Conservation (phyloP, 53 echinoderm and acorn worm species). For the Antedon mediterranea region DNA sequence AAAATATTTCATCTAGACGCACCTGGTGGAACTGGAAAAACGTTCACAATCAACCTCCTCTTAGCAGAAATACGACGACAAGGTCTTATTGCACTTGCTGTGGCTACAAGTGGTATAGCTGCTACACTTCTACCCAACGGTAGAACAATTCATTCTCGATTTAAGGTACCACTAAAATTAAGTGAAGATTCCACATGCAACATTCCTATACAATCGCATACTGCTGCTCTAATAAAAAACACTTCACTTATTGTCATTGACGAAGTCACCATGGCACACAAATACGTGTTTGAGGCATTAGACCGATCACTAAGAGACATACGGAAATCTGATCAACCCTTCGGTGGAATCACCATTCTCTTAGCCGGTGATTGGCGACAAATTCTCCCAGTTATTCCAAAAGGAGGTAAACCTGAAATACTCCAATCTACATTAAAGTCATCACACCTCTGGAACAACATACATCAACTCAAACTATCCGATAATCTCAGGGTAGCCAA, state of each 20-base stretch:
- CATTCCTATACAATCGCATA: background rate
- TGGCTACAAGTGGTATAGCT: conserved; percentile 19
- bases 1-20: conserved; percentile 17
- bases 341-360: conserved; percentile 9
- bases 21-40: conserved; percentile 26
- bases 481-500: background rate
- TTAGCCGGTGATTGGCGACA: conserved; percentile 18
- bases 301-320: conserved; percentile 10
- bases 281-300: conserved; percentile 1
- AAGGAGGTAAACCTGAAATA: background rate
- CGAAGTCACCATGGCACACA: conserved; percentile 19
- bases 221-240: background rate
- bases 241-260: conserved; percentile 5
- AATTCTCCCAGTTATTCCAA: conserved; percentile 5
- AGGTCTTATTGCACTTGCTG: conserved; percentile 15
- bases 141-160: conserved; percentile 7
- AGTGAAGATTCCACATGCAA: background rate
- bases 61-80: background rate
- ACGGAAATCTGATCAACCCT: background rate
- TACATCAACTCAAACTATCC: background rate
- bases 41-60: conserved; percentile 12
- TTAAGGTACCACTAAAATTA: conserved; percentile 15
- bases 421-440: background rate
- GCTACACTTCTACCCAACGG: conserved; percentile 1
- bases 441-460: conserved; percentile 7